These are phyloP conservation scores for Ceryle rudis DNA, from an alignment of 2,797 vertebrate species.

Conservation along the genomic window DNA sequence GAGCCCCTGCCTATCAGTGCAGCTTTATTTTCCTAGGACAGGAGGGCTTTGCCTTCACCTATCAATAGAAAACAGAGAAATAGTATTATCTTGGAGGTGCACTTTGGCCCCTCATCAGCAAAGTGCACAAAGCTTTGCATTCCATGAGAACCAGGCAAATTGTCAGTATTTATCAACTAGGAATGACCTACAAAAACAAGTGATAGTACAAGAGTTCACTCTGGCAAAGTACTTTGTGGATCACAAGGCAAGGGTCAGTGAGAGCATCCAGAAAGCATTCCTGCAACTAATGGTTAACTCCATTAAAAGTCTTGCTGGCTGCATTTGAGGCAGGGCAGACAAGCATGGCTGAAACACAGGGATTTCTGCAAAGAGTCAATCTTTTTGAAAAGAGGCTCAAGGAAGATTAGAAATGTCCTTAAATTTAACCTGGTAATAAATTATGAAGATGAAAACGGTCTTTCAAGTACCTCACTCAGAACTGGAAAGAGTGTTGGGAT, in stretches of 20 bases:
- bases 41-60: background rate
- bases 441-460: background rate
- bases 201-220: background rate
- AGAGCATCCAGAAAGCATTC: conserved; percentile 6
- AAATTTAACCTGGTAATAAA: background rate
- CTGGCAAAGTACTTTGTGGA: conserved; percentile 20
- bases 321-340: background rate
- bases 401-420: background rate
- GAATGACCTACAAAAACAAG: background rate
- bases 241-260: conserved; percentile 53
- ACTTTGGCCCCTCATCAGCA: background rate
- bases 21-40: background rate
- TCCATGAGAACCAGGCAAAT: background rate
- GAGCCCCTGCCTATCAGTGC: background rate
- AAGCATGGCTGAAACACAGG: background rate
- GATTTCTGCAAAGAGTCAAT: background rate
- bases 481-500: background rate
- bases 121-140: background rate
- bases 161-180: conserved; percentile 53
- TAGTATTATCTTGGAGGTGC: background rate
- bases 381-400: background rate
- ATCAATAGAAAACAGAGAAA: background rate
- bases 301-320: background rate
- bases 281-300: conserved; percentile 55
- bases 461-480: background rate